phyloP scores from a whole-genome alignment of 2,797 vertebrate species.

The Odontamblyopus lacepedii region DNA sequence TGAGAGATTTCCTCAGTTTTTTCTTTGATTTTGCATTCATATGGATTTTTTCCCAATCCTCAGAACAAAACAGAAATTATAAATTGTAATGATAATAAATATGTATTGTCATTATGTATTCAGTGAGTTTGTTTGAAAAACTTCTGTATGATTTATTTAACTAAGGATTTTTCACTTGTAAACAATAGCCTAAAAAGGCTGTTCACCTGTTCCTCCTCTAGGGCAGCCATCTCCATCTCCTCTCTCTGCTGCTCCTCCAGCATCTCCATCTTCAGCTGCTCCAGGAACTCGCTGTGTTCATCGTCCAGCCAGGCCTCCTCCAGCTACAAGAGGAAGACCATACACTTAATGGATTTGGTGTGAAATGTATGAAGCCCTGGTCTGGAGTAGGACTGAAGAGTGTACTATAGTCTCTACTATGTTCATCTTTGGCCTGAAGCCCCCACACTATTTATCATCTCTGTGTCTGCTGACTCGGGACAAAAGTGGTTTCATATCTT shows the following conservation, averaged over 20 bases:
- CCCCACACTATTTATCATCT: slow-evolving; percentile 61
- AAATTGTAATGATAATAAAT: slow-evolving; percentile 65
- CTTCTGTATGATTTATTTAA: background rate
- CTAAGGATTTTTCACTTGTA: background rate
- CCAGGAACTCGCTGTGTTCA: slow-evolving; percentile 95
- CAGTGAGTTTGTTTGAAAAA: slow-evolving; percentile 43
- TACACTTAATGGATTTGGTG: background rate
- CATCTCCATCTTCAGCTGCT: slow-evolving; percentile 96
- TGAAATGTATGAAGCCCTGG: background rate
- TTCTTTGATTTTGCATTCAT: slow-evolving; percentile 63
- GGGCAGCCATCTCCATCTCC: slow-evolving; percentile 84
- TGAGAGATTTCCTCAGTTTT: slow-evolving; percentile 42
- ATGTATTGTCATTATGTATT: slow-evolving; percentile 58
- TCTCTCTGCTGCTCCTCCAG: slow-evolving; percentile 90
- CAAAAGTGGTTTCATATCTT: slow-evolving; percentile 69
- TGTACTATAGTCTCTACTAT: slow-evolving; percentile 13
- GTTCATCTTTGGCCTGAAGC: slow-evolving; percentile 56
- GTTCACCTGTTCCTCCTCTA: slow-evolving; percentile 76
- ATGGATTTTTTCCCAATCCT: slow-evolving; percentile 50
- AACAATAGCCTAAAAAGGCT: background rate
- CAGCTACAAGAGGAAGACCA: slow-evolving; percentile 74
- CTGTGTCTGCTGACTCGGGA: slow-evolving; percentile 52
- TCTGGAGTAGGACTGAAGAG: slow-evolving; percentile 4
- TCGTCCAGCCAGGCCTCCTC: slow-evolving; percentile 98
- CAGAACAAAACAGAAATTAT: slow-evolving; percentile 60